Conservation (phyloP, 2,888 invertebrate genomes). For the Teleogryllus oceanicus region DNA sequence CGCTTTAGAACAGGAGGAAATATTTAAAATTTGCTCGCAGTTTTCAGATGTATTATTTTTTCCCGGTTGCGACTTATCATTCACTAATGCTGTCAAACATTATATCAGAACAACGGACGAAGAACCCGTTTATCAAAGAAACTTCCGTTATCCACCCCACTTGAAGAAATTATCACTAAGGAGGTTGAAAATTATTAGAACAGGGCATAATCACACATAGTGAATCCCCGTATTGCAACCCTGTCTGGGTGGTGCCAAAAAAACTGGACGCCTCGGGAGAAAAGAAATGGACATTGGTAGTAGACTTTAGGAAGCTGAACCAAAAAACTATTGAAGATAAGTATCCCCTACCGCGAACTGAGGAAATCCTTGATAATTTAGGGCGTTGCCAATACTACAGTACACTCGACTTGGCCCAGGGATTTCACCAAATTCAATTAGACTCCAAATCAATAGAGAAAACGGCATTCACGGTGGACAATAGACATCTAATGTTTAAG, state of each 20-base stretch:
- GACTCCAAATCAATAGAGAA: no score
- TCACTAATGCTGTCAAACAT: no score
- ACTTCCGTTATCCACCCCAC: neutral
- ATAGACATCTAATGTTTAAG: neutral
- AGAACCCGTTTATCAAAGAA: neutral
- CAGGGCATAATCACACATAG: slow-evolving; percentile 39
- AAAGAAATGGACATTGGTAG: no score
- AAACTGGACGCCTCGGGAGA: no score
- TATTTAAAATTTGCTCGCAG: no score
- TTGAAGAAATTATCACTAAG: neutral
- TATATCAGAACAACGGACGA: no score
- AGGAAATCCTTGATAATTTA: slow-evolving; percentile 42
- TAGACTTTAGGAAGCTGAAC: no score
- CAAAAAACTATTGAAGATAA: no score
- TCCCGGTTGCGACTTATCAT: no score
- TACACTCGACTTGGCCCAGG: no score
- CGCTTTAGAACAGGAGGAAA: no score
- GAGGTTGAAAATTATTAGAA: slow-evolving; percentile 29
- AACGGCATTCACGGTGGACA: neutral
- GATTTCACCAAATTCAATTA: neutral
- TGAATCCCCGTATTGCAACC: slow-evolving; percentile 39
- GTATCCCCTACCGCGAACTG: slow-evolving; percentile 34
- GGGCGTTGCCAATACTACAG: slow-evolving; percentile 45
- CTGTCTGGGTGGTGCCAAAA: slow-evolving; percentile 35
- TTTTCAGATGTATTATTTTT: no score